Base-by-base conservation (phyloP, 2,113 vertebrate species). In the Chaenogobius annularis region DNA sequence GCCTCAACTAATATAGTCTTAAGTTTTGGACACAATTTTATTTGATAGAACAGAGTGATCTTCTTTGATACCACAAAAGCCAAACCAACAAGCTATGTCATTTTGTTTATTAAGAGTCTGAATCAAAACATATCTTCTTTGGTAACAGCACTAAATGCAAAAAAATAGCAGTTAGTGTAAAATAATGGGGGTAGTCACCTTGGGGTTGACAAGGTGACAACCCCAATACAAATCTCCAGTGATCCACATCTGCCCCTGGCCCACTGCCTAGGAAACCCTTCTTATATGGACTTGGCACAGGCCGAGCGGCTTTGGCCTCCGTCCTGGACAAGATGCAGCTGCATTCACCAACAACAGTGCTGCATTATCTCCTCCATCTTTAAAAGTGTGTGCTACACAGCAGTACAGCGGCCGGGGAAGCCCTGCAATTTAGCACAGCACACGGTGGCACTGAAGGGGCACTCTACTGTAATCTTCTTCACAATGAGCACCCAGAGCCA, bases 401-500 rank as follows among this genome's bases (percentile, higher is more conserved):
- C 67, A 20, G 22, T 19, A 50, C 6, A 3, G 64, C 26, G 19
- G 68, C 17, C 22, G 20, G 5, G 50, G 59, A 58, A 74, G 48
- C 31, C 65, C 69, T 23, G 6, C 10, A n/a, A 52, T 55, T 17
- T 37, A 52, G 44, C 58, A 19, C 46, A 19, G 56, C 58, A 46
- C 19, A 52, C 68, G 64, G 50, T 9, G 58, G 15, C 13, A 58
- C 31, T 59, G 61, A 23, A 17, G 56, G 22, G 63, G 44, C 56
- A 4, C 65, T 61, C 74, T 69, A 15, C 44, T 47, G 15, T 63
- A 71, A 85, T 76, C 73, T 68, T 7, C 35, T 58, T 4, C 43
- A 64, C 0, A 69, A 75, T 50, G 81, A 74, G 69, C 63, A 61
- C 50, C 67, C 69, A 47, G 44, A 61, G 74, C 23, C 35, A 48